Evolutionary conservation across 2,797 vertebrate species (phyloP).

Genomic region (Ceryle rudis): DNA sequence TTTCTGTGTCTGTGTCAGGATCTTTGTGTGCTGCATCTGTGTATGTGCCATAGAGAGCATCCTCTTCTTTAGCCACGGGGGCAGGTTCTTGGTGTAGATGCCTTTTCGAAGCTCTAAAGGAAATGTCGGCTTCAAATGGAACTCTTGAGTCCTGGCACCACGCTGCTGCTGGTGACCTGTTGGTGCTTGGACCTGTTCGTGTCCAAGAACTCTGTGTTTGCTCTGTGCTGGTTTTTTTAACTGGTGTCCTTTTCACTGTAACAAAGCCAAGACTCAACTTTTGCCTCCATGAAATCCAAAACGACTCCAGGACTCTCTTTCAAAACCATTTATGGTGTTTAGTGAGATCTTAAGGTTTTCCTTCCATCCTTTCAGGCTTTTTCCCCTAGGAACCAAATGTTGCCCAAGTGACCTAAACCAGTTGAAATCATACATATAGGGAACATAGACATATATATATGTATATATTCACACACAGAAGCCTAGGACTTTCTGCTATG

Average conservation of each 20-base stretch:
- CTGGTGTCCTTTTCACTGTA: neutral
- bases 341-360: slow-evolving; percentile 17
- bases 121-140: neutral
- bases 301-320: slow-evolving; percentile 25
- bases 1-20: slow-evolving; percentile 1
- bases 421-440: neutral
- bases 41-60: neutral
- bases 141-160: neutral
- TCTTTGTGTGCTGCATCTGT: neutral
- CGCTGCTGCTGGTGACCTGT: neutral
- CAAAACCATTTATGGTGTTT: neutral
- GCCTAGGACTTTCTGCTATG: neutral
- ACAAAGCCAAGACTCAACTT: neutral
- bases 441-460: neutral
- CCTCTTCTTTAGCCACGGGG: neutral
- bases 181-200: neutral
- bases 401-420: slow-evolving; percentile 2
- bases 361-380: slow-evolving; percentile 12
- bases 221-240: neutral
- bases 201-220: neutral
- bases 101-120: neutral
- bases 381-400: neutral
- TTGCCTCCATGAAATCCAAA: neutral
- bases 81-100: neutral
- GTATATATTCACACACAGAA: neutral